Percentiles rank a stretch among this genome's conserved stretches.
phyloP scores from a whole-genome alignment of 2,113 vertebrate genomes.

The Apaloderma vittatum region DNA sequence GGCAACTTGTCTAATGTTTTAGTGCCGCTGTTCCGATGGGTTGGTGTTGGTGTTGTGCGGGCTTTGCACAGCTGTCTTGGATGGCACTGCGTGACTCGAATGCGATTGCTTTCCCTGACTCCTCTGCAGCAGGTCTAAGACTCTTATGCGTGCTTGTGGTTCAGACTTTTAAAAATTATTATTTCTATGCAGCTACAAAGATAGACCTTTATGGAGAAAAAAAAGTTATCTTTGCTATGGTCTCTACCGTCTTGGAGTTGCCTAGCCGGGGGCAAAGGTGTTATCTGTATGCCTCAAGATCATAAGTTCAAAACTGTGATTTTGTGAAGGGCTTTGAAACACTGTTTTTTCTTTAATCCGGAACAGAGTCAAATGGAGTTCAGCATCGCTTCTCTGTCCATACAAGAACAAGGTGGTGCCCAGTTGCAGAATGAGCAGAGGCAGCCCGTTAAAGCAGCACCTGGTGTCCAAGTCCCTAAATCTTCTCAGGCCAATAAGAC shows the following conservation, averaged over 20 bases:
- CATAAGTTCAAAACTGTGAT: background rate
- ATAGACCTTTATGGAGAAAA: background rate
- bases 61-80: background rate
- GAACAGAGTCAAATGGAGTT: conserved; percentile 96
- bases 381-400: conserved; percentile 82
- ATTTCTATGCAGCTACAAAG: background rate
- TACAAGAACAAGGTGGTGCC: conserved; percentile 79
- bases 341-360: background rate
- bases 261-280: background rate
- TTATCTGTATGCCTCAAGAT: background rate
- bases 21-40: background rate
- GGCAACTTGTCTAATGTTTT: background rate
- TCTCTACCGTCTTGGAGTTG: background rate
- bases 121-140: background rate
- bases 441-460: conserved; percentile 66
- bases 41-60: background rate
- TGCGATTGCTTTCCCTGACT: background rate
- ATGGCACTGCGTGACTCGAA: background rate
- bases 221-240: background rate
- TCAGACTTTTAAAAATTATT: background rate
- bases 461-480: conserved; percentile 77
- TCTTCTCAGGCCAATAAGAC: conserved; percentile 79
- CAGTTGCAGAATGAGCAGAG: conserved; percentile 80
- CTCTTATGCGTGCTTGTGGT: background rate
- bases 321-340: conserved; percentile 35